Conservation (phyloP, 2,797 vertebrate genomes). For the Pterois miles region DNA sequence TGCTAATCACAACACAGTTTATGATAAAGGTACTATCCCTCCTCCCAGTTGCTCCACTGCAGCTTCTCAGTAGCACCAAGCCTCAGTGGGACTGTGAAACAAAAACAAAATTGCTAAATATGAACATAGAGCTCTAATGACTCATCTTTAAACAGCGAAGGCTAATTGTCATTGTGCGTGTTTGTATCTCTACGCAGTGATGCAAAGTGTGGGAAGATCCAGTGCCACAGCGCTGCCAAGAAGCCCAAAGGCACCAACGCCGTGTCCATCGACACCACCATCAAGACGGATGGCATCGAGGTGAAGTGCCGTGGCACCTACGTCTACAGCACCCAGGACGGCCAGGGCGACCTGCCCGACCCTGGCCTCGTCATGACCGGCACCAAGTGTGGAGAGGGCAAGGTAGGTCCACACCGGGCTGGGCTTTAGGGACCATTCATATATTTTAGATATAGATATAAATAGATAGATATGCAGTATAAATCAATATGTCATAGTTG, state of each 20-base stretch:
- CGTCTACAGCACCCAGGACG: constrained; percentile 87
- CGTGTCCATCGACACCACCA: constrained; percentile 90
- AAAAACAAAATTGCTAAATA: not conserved
- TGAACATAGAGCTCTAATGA: not conserved
- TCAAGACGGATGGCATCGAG: constrained; percentile 84
- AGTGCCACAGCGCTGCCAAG: constrained; percentile 92
- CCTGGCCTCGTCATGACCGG: constrained; percentile 92
- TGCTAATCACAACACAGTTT: not conserved
- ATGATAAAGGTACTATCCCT: not conserved
- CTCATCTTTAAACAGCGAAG: not conserved
- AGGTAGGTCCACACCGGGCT: constrained; percentile 78
- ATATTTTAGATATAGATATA: too few relatives aligned
- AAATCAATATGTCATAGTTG: too few relatives aligned
- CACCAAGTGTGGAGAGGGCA: constrained; percentile 91
- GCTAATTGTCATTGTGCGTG: not conserved
- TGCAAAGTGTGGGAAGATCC: constrained; percentile 94
- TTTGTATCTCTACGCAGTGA: constrained; percentile 80
- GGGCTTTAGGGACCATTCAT: not conserved
- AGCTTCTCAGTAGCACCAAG: not conserved
- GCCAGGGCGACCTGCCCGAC: constrained; percentile 87
- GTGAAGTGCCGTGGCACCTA: constrained; percentile 91
- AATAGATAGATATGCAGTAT: too few relatives aligned
- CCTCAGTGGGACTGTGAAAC: not conserved
- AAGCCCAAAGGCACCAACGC: constrained; percentile 89
- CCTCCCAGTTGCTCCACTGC: not conserved